A percentile compares a stretch with the other conserved stretches of the same genome.
Evolutionary conservation across 2,797 vertebrate species (phyloP).

Genomic region (Cygnus olor): DNA sequence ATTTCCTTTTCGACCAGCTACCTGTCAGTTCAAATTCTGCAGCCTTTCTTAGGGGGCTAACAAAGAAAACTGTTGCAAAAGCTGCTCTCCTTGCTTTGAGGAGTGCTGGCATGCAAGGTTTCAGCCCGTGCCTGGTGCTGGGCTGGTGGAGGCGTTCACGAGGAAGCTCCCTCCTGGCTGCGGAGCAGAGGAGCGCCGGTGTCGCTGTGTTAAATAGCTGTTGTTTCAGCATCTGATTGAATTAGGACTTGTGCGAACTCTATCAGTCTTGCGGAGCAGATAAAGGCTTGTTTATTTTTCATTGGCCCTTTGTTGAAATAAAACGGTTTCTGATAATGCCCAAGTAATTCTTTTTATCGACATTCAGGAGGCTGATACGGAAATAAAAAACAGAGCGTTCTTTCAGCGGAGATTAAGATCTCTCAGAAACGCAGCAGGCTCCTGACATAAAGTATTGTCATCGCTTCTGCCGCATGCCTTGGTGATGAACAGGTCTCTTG

Average conservation of each 20-base stretch:
- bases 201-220: background rate
- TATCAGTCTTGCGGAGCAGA: conserved; percentile 71
- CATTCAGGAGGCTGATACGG: conserved; percentile 69
- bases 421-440: conserved; percentile 53
- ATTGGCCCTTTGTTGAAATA: conserved; percentile 74
- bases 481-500: background rate
- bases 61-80: background rate
- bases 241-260: conserved; percentile 66
- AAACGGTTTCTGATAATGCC: conserved; percentile 79
- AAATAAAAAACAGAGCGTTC: conserved; percentile 75
- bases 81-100: background rate
- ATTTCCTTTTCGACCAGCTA: background rate
- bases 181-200: background rate
- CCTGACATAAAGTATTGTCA: conserved; percentile 25
- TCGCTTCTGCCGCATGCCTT: background rate
- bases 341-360: conserved; percentile 82
- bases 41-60: background rate
- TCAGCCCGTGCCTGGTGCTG: background rate
- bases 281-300: conserved; percentile 80
- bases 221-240: conserved; percentile 74
- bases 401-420: conserved; percentile 82
- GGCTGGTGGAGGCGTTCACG: background rate
- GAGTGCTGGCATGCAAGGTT: accelerated
- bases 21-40: background rate
- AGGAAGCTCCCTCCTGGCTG: background rate